phyloP scores from a whole-genome alignment of 2,888 invertebrate species.

The Platycheirus rosarum region DNA sequence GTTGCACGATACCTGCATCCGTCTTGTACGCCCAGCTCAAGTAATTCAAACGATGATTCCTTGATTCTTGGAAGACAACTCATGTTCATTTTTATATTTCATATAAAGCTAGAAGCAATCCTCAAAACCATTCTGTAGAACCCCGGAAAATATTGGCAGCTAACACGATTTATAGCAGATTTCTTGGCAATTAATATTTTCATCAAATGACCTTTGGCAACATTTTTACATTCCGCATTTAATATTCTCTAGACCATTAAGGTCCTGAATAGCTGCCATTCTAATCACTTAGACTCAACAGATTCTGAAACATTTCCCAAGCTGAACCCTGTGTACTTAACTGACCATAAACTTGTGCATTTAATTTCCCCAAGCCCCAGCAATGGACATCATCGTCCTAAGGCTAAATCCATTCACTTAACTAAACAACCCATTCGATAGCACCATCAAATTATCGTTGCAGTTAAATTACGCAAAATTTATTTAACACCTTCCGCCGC shows the following conservation, averaged over 20 bases:
- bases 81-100: too few relatives aligned
- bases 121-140: too few relatives aligned
- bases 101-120: too few relatives aligned
- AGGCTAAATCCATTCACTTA: conserved; percentile 70
- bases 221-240: too few relatives aligned
- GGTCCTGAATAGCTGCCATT: not conserved
- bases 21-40: too few relatives aligned
- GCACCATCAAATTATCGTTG: conserved; percentile 75
- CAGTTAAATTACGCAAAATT: conserved; percentile 76
- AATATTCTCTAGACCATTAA: not conserved
- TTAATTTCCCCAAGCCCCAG: conserved; percentile 47
- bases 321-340: conserved; percentile 64
- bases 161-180: too few relatives aligned
- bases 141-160: too few relatives aligned
- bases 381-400: conserved; percentile 34
- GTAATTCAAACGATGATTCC: too few relatives aligned
- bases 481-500: conserved; percentile 79
- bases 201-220: too few relatives aligned
- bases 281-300: conserved; percentile 15
- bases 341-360: conserved; percentile 67
- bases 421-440: conserved; percentile 74
- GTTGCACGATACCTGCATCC: too few relatives aligned
- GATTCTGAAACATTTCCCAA: conserved; percentile 34
- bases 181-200: too few relatives aligned
- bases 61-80: too few relatives aligned